phyloP scores from a whole-genome alignment of 92 coral and sea anemone genomes.

The Paragorgia papillata region DNA sequence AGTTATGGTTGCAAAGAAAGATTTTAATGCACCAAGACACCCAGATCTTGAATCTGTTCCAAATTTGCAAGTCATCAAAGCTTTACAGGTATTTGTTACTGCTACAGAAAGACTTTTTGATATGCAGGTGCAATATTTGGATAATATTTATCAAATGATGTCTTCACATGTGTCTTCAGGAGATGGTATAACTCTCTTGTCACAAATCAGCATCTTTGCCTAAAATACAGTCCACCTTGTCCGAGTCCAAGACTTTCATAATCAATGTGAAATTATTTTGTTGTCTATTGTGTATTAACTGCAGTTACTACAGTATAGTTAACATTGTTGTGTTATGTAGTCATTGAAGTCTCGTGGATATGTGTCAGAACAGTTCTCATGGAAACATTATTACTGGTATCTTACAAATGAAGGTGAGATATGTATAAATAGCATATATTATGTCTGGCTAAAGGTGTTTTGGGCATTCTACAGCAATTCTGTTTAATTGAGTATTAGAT shows the following conservation, averaged over 20 bases:
- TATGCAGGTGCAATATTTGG: no score
- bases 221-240: no score
- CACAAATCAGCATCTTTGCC: no score
- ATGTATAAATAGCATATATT: no score
- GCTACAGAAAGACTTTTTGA: not conserved
- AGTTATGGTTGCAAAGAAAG: constrained; percentile 89
- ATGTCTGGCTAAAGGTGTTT: no score
- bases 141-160: no score
- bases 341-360: constrained; percentile 90
- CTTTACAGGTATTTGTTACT: constrained; percentile 65
- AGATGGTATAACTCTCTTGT: no score
- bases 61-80: constrained; percentile 86
- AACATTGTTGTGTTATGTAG: constrained; percentile 55
- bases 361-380: constrained; percentile 80
- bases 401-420: constrained; percentile 96
- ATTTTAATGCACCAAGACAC: constrained; percentile 77
- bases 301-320: no score
- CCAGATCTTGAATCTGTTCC: constrained; percentile 80
- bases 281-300: not conserved
- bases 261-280: not conserved
- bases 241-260: no score
- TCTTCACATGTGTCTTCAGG: no score
- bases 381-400: constrained; percentile 94
- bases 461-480: no score
- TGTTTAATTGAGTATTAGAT: no score